These are phyloP conservation scores for Yponomeuta malinellus DNA, from an alignment of 2,888 invertebrate species.

Conservation along the genomic window DNA sequence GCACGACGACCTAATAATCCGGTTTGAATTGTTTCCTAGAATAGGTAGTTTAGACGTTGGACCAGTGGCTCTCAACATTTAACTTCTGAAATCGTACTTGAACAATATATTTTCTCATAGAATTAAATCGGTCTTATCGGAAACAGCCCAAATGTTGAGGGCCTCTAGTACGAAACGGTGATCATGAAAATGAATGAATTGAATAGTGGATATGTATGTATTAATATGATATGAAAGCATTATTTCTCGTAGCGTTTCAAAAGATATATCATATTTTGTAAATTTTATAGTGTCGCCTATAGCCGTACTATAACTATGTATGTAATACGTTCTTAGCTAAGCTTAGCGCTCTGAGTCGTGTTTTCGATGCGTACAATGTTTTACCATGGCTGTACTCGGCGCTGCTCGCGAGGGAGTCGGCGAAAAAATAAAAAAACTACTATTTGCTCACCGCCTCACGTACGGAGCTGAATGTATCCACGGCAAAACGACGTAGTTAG, in stretches of 20 bases:
- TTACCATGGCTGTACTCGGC: neutral
- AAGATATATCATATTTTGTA: conserved; percentile 76
- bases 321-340: conserved; percentile 66
- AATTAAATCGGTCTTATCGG: neutral
- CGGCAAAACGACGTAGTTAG: neutral
- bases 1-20: neutral
- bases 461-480: too few species aligned
- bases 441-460: too few species aligned
- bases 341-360: conserved; percentile 72
- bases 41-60: conserved; percentile 9
- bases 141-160: conserved; percentile 14
- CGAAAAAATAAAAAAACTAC: too few species aligned
- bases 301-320: conserved; percentile 60
- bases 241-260: conserved; percentile 71
- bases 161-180: conserved; percentile 40
- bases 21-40: neutral
- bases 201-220: conserved; percentile 58
- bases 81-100: conserved; percentile 6
- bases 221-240: conserved; percentile 40
- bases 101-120: conserved; percentile 8
- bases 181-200: conserved; percentile 61
- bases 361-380: conserved; percentile 30
- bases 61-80: conserved; percentile 13
- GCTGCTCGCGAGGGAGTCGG: too few species aligned
- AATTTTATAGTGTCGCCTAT: conserved; percentile 75